These are phyloP conservation scores for Tachina lurida DNA, from an alignment of 2,888 invertebrate genomes.

Conservation along the genomic window DNA sequence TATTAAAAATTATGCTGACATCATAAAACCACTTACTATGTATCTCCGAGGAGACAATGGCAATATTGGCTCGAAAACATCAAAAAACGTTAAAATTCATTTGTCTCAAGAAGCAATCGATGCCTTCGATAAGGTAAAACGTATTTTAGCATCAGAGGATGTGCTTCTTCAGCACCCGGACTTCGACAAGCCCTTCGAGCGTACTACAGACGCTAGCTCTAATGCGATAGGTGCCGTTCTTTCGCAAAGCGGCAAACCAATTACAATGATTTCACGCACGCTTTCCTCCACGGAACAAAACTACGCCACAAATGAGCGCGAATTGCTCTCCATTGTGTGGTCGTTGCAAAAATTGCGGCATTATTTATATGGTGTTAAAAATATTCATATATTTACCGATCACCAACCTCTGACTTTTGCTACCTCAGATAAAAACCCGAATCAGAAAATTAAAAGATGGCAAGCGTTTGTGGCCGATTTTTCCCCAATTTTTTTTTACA, in stretches of 20 bases:
- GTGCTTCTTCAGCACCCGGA: slow-evolving; percentile 51
- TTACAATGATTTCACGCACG: background rate
- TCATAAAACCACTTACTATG: slow-evolving; percentile 51
- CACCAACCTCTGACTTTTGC: slow-evolving; percentile 41
- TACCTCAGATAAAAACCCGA: slow-evolving; percentile 45
- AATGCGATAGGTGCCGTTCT: slow-evolving; percentile 49
- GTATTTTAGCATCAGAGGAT: slow-evolving; percentile 39
- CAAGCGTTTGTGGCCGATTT: slow-evolving; percentile 36
- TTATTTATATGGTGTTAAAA: slow-evolving; percentile 44
- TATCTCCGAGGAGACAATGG: slow-evolving; percentile 64
- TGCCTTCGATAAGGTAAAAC: slow-evolving; percentile 22
- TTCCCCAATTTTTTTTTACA: background rate
- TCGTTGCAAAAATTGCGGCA: slow-evolving; percentile 30
- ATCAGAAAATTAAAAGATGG: slow-evolving; percentile 45
- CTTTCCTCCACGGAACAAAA: slow-evolving; percentile 28
- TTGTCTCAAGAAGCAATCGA: slow-evolving; percentile 17
- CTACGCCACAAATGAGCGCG: slow-evolving; percentile 35
- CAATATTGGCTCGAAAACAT: slow-evolving; percentile 25
- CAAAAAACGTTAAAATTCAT: slow-evolving; percentile 36
- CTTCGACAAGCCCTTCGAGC: slow-evolving; percentile 63
- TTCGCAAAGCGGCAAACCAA: slow-evolving; percentile 6
- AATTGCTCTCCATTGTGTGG: slow-evolving; percentile 43
- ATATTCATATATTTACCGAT: slow-evolving; percentile 40
- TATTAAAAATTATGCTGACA: slow-evolving; percentile 52
- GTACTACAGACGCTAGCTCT: slow-evolving; percentile 61